These are phyloP conservation scores for Centruroides vittatus DNA, from an alignment of 1,140 invertebrate species.

Conservation along the genomic window DNA sequence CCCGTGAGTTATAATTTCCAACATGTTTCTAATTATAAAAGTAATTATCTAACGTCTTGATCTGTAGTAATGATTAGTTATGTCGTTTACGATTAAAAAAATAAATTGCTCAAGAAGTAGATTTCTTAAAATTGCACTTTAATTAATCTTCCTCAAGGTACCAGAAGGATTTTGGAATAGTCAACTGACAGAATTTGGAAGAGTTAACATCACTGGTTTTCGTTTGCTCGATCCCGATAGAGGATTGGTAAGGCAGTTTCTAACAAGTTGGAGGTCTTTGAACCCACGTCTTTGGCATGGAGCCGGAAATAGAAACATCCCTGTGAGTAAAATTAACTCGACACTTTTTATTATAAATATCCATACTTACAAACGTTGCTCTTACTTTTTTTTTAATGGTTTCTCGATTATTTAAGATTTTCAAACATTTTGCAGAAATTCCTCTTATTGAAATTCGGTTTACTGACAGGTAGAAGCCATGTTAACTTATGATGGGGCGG, in stretches of 20 bases:
- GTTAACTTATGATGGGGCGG: too few species aligned
- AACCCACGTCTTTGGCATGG: slow-evolving; percentile 35
- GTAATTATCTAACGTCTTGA: neutral
- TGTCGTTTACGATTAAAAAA: too few species aligned
- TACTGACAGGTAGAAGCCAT: too few species aligned
- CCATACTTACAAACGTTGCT: too few species aligned
- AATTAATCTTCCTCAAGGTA: neutral
- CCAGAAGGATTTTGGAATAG: slow-evolving; percentile 73
- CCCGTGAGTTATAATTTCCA: slow-evolving; percentile 6
- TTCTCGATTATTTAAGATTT: too few species aligned
- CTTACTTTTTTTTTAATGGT: too few species aligned
- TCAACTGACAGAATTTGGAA: slow-evolving; percentile 77
- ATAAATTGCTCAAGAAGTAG: too few species aligned
- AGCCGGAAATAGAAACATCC: slow-evolving; percentile 61
- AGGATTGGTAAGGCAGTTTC: slow-evolving; percentile 62
- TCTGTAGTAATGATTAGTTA: neutral
- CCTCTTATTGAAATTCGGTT: too few species aligned
- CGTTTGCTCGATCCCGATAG: slow-evolving; percentile 68
- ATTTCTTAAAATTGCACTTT: too few species aligned
- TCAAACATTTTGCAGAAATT: too few species aligned
- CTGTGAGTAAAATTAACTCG: slow-evolving; percentile 41
- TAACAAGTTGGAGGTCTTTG: slow-evolving; percentile 50
- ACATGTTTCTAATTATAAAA: neutral
- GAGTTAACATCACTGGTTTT: slow-evolving; percentile 92
- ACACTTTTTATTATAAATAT: too few species aligned